Evolutionary conservation across 2,888 invertebrate species (phyloP).

Genomic region (Drosophila lacicola): DNA sequence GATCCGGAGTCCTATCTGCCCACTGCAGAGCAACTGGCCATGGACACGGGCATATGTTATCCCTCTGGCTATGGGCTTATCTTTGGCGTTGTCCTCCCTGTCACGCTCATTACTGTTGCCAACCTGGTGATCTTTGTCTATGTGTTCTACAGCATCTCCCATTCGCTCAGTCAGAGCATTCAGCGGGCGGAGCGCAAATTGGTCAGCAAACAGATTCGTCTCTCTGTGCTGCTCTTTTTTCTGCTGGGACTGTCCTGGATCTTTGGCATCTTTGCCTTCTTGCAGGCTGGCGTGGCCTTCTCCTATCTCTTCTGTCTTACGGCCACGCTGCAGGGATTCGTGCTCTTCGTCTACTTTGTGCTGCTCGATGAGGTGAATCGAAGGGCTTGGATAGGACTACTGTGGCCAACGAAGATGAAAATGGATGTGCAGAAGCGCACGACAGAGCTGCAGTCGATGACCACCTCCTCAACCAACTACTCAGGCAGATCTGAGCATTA

Average conservation of each 20-base stretch:
- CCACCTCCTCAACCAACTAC: constrained; percentile 40
- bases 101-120: constrained; percentile 86
- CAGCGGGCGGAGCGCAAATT: constrained; percentile 70
- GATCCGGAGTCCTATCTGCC: constrained; percentile 86
- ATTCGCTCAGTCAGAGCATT: constrained; percentile 84
- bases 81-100: constrained; percentile 86
- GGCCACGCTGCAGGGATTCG: constrained; percentile 88
- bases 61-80: constrained; percentile 86
- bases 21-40: constrained; percentile 52
- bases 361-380: constrained; percentile 86
- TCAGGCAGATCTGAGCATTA: constrained; percentile 12
- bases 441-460: constrained; percentile 50
- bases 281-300: constrained; percentile 86
- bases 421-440: constrained; percentile 44
- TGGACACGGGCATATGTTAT: constrained; percentile 86
- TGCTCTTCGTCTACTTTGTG: constrained; percentile 88
- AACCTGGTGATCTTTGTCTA: constrained; percentile 87
- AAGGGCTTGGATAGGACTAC: constrained; percentile 46
- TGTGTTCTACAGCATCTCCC: constrained; percentile 82
- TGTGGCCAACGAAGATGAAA: constrained; percentile 43
- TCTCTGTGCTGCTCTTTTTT: constrained; percentile 87
- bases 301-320: constrained; percentile 88
- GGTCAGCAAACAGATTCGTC: constrained; percentile 86
- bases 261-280: constrained; percentile 86
- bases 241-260: constrained; percentile 88